Percentiles rank a stretch among this genome's conserved stretches.
These are phyloP conservation scores for Gonioctena quinquepunctata DNA, from an alignment of 1,140 invertebrate species.

Conservation along the genomic window DNA sequence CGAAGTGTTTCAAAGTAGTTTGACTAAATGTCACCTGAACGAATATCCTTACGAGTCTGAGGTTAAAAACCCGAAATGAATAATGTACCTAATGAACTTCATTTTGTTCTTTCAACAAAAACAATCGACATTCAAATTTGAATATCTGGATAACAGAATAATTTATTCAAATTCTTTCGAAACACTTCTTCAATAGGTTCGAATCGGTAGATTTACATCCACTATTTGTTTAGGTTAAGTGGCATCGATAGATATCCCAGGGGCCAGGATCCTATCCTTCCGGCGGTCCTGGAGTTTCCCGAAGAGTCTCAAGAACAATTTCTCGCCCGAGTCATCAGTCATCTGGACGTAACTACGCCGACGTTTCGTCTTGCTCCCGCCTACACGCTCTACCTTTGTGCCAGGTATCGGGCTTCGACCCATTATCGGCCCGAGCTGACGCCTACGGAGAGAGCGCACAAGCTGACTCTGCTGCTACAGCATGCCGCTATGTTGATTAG, in stretches of 20 bases:
- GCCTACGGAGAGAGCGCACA: constrained; percentile 87
- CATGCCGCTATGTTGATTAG: constrained; percentile 72
- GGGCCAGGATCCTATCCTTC: constrained; percentile 87
- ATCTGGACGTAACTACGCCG: constrained; percentile 82
- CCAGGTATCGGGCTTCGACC: constrained; percentile 88
- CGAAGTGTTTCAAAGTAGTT: too few species aligned
- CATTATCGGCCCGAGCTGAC: constrained; percentile 90
- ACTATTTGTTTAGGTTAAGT: constrained; percentile 36
- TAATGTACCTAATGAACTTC: too few species aligned
- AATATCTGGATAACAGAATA: too few species aligned
- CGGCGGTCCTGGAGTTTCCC: constrained; percentile 91
- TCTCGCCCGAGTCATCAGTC: constrained; percentile 81
- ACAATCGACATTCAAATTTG: too few species aligned
- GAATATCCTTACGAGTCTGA: too few species aligned
- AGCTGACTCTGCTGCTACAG: constrained; percentile 84
- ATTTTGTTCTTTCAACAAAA: too few species aligned
- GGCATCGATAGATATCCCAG: constrained; percentile 57
- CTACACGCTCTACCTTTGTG: constrained; percentile 92
- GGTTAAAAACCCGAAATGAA: too few species aligned
- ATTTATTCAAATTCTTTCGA: too few species aligned
- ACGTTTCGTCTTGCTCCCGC: constrained; percentile 90
- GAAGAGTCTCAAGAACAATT: constrained; percentile 93
- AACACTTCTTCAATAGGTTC: too few species aligned
- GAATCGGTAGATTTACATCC: too few species aligned
- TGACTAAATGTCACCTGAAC: too few species aligned